These are phyloP conservation scores for Lutjanus campechanus DNA, from an alignment of 2,797 vertebrate genomes.

Conservation along the genomic window DNA sequence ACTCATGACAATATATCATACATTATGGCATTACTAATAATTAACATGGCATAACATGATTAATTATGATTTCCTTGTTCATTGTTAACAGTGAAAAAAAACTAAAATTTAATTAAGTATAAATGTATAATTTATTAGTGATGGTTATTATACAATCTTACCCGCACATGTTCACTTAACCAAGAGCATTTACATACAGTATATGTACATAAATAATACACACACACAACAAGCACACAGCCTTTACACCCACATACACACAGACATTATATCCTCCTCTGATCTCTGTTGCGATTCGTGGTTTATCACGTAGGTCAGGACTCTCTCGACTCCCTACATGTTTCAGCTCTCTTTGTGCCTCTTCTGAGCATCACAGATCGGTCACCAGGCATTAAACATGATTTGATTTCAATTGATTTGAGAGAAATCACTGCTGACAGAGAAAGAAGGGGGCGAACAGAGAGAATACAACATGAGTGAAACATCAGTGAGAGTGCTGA, in stretches of 20 bases:
- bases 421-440: constrained; percentile 40
- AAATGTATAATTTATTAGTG: no score
- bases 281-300: constrained; percentile 56
- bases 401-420: constrained; percentile 49
- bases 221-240: background rate
- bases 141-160: no score
- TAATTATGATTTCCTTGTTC: no score
- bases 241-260: constrained; percentile 20
- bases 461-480: constrained; percentile 66
- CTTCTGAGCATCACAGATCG: constrained; percentile 41
- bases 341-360: constrained; percentile 22
- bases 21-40: no score
- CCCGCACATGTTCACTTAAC: constrained; percentile 8
- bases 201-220: background rate
- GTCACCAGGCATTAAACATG: constrained; percentile 46
- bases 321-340: constrained; percentile 22
- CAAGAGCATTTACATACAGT: background rate
- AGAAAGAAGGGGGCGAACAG: constrained; percentile 35
- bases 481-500: constrained; percentile 56
- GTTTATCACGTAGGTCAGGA: constrained; percentile 51
- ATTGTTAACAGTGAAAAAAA: no score
- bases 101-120: no score
- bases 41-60: no score
- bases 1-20: no score
- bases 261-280: constrained; percentile 6